phyloP scores from a whole-genome alignment of 2,888 invertebrate genomes.

The Teleiodes luculella region DNA sequence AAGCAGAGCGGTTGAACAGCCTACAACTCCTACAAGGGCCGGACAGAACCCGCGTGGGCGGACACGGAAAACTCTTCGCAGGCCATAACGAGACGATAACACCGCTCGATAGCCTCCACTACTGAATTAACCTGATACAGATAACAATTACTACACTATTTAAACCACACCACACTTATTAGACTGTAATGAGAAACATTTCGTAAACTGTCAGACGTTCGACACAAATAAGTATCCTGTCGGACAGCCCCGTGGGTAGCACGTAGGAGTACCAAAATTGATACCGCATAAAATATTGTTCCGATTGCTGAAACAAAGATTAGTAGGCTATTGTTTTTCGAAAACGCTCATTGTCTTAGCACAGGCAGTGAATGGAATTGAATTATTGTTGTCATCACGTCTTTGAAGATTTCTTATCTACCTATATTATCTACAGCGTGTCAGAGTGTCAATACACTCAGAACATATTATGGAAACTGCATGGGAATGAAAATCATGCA shows the following conservation, averaged over 20 bases:
- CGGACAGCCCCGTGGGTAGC: slow-evolving; percentile 37
- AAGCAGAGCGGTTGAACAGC: slow-evolving; percentile 24
- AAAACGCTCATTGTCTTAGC: slow-evolving; percentile 41
- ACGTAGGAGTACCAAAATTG: slow-evolving; percentile 56
- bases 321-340: slow-evolving; percentile 50
- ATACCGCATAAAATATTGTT: slow-evolving; percentile 47
- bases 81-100: slow-evolving; percentile 43
- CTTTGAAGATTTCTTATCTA: not conserved
- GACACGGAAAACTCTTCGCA: slow-evolving; percentile 51
- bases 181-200: slow-evolving; percentile 41
- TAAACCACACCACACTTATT: slow-evolving; percentile 34
- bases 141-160: slow-evolving; percentile 38
- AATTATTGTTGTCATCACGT: slow-evolving; percentile 10
- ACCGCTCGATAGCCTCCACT: slow-evolving; percentile 25
- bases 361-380: slow-evolving; percentile 24
- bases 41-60: slow-evolving; percentile 45
- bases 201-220: slow-evolving; percentile 40
- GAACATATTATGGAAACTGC: too few species aligned
- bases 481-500: too few species aligned
- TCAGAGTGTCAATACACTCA: too few species aligned
- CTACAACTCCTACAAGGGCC: slow-evolving; percentile 35
- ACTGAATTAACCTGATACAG: slow-evolving; percentile 24
- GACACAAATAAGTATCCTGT: slow-evolving; percentile 36
- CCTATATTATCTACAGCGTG: too few species aligned
- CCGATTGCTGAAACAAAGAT: slow-evolving; percentile 47